Percentiles rank a stretch among this genome's conserved stretches.
phyloP scores from a whole-genome alignment of 1,140 invertebrate genomes.

The Plutomurus gul region DNA sequence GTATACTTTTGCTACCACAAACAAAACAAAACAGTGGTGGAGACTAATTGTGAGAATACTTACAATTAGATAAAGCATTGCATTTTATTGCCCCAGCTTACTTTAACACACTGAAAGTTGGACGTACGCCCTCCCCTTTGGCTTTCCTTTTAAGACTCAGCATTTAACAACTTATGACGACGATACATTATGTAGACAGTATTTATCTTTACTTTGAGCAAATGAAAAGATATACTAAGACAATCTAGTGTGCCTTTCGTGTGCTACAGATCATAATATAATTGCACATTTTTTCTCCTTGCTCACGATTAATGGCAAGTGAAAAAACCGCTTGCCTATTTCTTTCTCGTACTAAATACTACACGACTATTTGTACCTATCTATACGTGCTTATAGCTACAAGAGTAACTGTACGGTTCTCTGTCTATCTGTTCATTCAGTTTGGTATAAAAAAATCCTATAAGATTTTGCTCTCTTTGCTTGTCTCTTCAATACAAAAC shows the following conservation, averaged over 20 bases:
- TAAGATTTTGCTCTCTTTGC: too few species aligned
- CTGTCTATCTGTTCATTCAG: too few species aligned
- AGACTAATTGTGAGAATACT: too few species aligned
- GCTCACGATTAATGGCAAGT: conserved; percentile 1
- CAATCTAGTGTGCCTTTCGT: not conserved
- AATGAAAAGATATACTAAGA: not conserved
- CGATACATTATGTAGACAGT: too few species aligned
- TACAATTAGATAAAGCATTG: not conserved
- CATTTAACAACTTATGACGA: not conserved
- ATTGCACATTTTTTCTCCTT: conserved; percentile 8
- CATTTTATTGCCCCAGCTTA: not conserved
- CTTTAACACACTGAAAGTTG: not conserved
- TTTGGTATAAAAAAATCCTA: too few species aligned
- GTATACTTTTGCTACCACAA: too few species aligned
- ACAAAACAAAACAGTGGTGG: too few species aligned
- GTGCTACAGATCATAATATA: conserved; percentile 19
- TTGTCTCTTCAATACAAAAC: too few species aligned
- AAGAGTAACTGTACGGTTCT: too few species aligned
- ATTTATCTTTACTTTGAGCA: too few species aligned
- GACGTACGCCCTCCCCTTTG: conserved; percentile 9
- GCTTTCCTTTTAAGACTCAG: not conserved
- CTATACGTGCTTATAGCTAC: not conserved
- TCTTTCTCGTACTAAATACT: not conserved
- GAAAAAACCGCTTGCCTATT: too few species aligned
- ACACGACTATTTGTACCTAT: not conserved